Evolutionary conservation across 2,797 vertebrate genomes (phyloP), one percentile per base, ranked within the genome.

Genomic region (Remorina albescens): DNA sequence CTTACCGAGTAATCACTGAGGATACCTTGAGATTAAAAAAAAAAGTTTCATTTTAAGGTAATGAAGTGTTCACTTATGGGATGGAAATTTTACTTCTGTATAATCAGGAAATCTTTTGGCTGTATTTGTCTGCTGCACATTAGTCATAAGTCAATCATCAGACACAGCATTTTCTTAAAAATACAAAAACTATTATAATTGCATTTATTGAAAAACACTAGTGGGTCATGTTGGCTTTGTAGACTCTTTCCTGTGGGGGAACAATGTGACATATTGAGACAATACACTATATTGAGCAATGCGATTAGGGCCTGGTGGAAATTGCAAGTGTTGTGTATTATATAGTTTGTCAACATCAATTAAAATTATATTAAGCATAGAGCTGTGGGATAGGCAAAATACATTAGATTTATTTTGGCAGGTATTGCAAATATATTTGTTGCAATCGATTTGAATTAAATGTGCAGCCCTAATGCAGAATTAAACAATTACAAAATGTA

Each of bases 251-350:
- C 21, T 51, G 44, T 36, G 4, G 49, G 42, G 23, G 11, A 18
- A 37, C 23, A 4, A 3, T 60, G 11, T 8, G 3, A 39, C 49
- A 50, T 53, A 36, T 16, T 25, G 26, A 66, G 32, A 53, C 56
- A 46, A 16, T 37, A 13, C 5, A 26, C 65, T 56, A 32, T 53
- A 53, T 8, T 34, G 2, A 1, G 16, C 30, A 67, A 44, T 59
- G 46, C 0, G 9, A 67, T 51, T 56, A 56, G 16, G 21, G 10
- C 10, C 44, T 51, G 10, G 67, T 68, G 28, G 16, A 64, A 76
- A 55, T 44, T 15, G 34, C n/a, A 26, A 7, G 6, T 19, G 21
- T 30, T 54, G 5, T 60, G 19, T 18, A 51, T 62, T 65, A n/a
- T n/a, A n/a, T n/a, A n/a, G n/a, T n/a, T 30, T 30, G 30, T 6